Evolutionary conservation across 2,888 invertebrate genomes (phyloP).

Genomic region (Pandemis corylana): DNA sequence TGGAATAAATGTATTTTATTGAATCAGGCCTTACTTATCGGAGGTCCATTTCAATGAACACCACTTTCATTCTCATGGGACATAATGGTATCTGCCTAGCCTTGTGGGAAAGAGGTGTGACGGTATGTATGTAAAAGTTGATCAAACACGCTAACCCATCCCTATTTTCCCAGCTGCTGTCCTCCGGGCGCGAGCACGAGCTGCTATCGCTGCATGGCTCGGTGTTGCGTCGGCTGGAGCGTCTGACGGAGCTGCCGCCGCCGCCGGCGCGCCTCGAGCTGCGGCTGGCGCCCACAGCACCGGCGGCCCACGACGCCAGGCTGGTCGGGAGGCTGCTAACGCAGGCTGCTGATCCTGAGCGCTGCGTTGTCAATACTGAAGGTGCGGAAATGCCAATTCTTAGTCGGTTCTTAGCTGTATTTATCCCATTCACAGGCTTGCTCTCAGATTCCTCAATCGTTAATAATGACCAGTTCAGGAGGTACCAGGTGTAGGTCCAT

Average conservation of each 20-base stretch:
- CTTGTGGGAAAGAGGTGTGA: too few species aligned
- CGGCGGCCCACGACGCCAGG: conserved; percentile 62
- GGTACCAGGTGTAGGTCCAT: too few species aligned
- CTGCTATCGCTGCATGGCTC: conserved; percentile 88
- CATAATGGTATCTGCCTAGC: too few species aligned
- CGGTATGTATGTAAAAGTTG: neutral
- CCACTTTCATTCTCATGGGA: too few species aligned
- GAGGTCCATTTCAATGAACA: too few species aligned
- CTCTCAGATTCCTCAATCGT: too few species aligned
- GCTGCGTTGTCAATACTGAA: conserved; percentile 84
- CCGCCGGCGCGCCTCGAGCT: conserved; percentile 63
- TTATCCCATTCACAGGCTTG: too few species aligned
- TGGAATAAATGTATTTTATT: too few species aligned
- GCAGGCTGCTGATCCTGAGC: conserved; percentile 86
- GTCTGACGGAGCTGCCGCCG: conserved; percentile 82
- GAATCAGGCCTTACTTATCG: too few species aligned
- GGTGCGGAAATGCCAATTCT: conserved; percentile 53
- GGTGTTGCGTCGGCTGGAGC: conserved; percentile 87
- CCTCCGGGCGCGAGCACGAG: conserved; percentile 89
- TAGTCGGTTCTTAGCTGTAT: too few species aligned
- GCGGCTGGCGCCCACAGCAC: conserved; percentile 69
- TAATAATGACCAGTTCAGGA: too few species aligned
- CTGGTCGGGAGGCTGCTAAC: conserved; percentile 81
- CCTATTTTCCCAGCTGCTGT: conserved; percentile 78
- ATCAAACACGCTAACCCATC: neutral